Base-by-base conservation (phyloP, 2,888 invertebrate genomes). In the Nemurella pictetii region DNA sequence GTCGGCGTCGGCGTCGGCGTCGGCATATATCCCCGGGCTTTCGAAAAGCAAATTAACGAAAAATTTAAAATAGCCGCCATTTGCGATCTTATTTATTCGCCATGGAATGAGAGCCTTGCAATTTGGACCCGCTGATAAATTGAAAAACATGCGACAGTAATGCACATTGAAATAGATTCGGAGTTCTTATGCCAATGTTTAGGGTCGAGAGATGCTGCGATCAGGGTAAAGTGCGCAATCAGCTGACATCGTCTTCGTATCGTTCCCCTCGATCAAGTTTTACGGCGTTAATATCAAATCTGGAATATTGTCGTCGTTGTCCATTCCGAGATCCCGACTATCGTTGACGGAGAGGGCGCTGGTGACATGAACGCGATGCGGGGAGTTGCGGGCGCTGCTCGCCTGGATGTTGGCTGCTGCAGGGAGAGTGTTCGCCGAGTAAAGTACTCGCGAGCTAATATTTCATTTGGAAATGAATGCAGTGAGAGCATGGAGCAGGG, bases 51-150 rank as follows among this genome's bases (percentile, higher is more conserved):
- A 78, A 78, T 78, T 78, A 30, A 78, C 28, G 28, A 15, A 12
- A 78, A 28, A 30, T 30, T 30, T 30, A 30, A 30, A 78, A 78
- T 30, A 30, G 78, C 30, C 12, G 78, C 28, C 78, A 78, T 78
- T 78, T 75, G 29, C 30, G 78, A 78, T 78, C 78, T 78, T 78
- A 78, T 78, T 78, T 78, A 78, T 78, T 78, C 78, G n/a, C n/a
- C n/a, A n/a, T 55, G 55, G 20, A 55, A 55, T 20, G 55, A 55
- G 55, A 55, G 55, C 55, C 55, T 55, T 12, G 55, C 55, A 55
- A 55, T 55, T 55, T 55, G 9, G 15, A 55, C 9, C n/a, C 55
- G 55, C 55, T 55, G 9, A 55, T 55, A 55, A 55, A 55, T 55
- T 55, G 55, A 55, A 55, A 1, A 55, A 55, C 55, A 55, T 55